phyloP scores from a whole-genome alignment of 2,888 invertebrate species.

The Lottia gigantea region DNA sequence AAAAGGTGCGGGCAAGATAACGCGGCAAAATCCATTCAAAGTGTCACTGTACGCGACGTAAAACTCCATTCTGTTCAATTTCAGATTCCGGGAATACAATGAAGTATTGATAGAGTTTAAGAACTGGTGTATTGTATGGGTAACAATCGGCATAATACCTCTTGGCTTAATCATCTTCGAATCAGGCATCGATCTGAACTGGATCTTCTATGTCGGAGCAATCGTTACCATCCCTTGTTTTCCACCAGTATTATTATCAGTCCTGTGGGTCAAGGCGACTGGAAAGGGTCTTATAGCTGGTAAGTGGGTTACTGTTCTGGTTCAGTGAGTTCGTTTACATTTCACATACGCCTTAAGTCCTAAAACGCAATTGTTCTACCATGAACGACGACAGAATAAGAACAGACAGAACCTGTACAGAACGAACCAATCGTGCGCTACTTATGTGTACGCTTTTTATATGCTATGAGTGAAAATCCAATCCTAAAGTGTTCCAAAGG shows the following conservation, averaged over 20 bases:
- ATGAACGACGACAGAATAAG: too few relatives aligned
- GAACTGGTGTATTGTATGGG: constrained; percentile 64
- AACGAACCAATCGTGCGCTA: too few relatives aligned
- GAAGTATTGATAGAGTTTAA: constrained; percentile 60
- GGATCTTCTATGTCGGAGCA: constrained; percentile 66
- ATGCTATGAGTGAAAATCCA: too few relatives aligned
- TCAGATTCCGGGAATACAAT: constrained; percentile 39
- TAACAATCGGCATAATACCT: constrained; percentile 61
- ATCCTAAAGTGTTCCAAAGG: too few relatives aligned
- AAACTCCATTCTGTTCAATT: background rate
- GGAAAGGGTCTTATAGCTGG: constrained; percentile 57
- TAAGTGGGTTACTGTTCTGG: constrained; percentile 19
- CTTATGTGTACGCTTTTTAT: too few relatives aligned
- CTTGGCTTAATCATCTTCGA: constrained; percentile 60
- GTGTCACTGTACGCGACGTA: too few relatives aligned
- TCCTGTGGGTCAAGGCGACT: constrained; percentile 61
- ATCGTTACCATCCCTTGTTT: constrained; percentile 64
- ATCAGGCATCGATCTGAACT: constrained; percentile 62
- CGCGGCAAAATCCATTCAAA: too few relatives aligned
- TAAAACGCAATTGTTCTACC: too few relatives aligned
- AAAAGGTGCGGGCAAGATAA: too few relatives aligned
- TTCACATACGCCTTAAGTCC: too few relatives aligned
- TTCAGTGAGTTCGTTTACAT: too few relatives aligned
- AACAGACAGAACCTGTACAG: too few relatives aligned
- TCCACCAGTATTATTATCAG: constrained; percentile 61